These are phyloP conservation scores for Ophion slaviceki DNA, from an alignment of 2,888 invertebrate genomes.

Conservation along the genomic window DNA sequence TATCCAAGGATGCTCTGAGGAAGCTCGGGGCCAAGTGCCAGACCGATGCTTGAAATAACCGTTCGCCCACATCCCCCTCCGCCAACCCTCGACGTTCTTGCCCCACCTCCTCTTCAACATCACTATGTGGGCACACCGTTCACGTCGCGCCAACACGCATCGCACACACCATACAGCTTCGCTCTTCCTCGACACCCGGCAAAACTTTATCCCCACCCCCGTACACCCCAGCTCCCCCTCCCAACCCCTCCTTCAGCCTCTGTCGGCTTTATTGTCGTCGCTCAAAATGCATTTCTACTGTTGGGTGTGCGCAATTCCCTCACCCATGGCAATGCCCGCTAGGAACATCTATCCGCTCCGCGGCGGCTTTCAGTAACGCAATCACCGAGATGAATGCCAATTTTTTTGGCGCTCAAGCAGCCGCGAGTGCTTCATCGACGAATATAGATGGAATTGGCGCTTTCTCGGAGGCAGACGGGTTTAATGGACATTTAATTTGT, in stretches of 20 bases:
- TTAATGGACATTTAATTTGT: too few species aligned
- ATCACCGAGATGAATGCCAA: too few species aligned
- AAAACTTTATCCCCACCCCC: conserved; percentile 69
- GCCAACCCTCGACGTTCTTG: conserved; percentile 77
- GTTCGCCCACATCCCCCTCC: conserved; percentile 78
- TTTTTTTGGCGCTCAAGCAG: too few species aligned
- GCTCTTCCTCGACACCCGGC: conserved; percentile 65
- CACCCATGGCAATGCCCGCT: too few species aligned
- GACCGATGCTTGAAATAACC: conserved; percentile 82
- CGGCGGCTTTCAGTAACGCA: too few species aligned
- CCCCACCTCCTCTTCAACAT: conserved; percentile 68
- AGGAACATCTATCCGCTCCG: too few species aligned
- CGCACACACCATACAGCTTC: conserved; percentile 22
- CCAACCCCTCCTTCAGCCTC: conserved; percentile 10
- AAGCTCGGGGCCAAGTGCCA: conserved; percentile 82
- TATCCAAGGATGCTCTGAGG: conserved; percentile 74
- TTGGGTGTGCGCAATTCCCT: too few species aligned
- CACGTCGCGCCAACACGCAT: conserved; percentile 43
- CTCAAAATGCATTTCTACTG: conserved; percentile 40
- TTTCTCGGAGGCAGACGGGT: too few species aligned
- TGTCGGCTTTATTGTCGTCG: conserved; percentile 22
- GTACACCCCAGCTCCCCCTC: conserved; percentile 49
- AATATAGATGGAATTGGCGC: too few species aligned
- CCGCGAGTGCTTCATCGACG: too few species aligned
- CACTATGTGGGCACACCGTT: conserved; percentile 31